Base-by-base conservation (phyloP, 2,113 vertebrate genomes). In the Meleagris gallopavo region DNA sequence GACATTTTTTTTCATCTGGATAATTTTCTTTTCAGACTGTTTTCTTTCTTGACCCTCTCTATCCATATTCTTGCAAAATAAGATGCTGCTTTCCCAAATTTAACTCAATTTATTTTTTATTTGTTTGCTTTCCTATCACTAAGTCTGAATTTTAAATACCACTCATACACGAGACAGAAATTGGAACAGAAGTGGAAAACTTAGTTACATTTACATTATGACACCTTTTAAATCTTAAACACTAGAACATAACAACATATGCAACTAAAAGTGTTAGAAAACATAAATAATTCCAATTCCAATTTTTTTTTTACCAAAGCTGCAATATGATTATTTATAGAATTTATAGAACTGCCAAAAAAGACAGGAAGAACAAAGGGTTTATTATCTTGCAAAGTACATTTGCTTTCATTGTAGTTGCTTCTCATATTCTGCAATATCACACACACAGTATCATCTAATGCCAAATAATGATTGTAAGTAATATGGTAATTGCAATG, bases 391-490 rank as follows among this genome's bases (percentile, higher is more conserved):
- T 60, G 21, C 65, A 70, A 22, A 43, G 75, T 13, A 36, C 45
- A 50, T 78, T 85, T 77, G 11, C 13, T 54, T 84, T 62, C 45
- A 58, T 70, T 87, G 19, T 20, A 83, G 32, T 45, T 89, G 11
- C 20, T 70, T 83, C 41, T 73, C 71, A 70, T 45, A 36, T 61
- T 78, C 58, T 75, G 30, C 66, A 62, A 46, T 57, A 72, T 88
- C 40, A 80, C 20, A 77, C 18, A 60, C 11, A 34, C 1, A 10
- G 24, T 46, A 46, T 57, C 27, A 45, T 85, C 75, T 76, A 69
- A 82, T 85, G 48, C 60, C 75, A 87, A 73, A 79, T 75, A 94
- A 93, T 73, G 76, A 70, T 57, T 91, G 29, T 66, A 93, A 91
- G 85, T 87, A 89, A 61, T 36, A 55, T 32, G 10, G n/a, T 70